Conservation (phyloP, 2,888 invertebrate species). For the Pyrrhia umbra region DNA sequence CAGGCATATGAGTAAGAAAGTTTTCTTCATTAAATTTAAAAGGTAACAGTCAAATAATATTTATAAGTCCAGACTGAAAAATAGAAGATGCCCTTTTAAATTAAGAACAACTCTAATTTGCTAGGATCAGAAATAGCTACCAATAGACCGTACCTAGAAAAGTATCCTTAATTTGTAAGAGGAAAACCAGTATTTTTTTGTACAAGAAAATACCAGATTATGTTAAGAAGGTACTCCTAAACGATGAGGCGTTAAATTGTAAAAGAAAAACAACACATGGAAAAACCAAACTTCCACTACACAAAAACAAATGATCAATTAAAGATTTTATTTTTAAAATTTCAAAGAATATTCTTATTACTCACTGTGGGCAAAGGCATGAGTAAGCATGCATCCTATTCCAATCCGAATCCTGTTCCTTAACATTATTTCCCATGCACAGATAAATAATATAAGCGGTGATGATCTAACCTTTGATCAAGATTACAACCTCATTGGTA, state of each 20-base stretch:
- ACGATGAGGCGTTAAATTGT: conserved; percentile 1
- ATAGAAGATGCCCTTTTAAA: no score
- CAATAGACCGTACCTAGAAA: background rate
- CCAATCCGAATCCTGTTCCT: conserved; percentile 71
- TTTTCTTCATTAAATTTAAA: no score
- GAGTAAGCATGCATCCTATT: conserved; percentile 75
- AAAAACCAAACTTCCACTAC: conserved; percentile 13
- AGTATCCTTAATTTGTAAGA: background rate
- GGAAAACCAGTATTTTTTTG: conserved; percentile 11
- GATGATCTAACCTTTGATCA: conserved; percentile 76
- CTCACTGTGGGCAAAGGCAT: conserved; percentile 68
- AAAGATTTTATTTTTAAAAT: conserved; percentile 30
- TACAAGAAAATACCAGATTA: conserved; percentile 6
- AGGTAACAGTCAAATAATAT: no score
- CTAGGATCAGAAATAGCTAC: no score
- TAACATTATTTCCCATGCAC: conserved; percentile 71
- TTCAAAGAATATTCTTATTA: conserved; percentile 64
- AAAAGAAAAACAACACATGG: conserved; percentile 20
- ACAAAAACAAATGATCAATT: conserved; percentile 14
- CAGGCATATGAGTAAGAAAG: no score
- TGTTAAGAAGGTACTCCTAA: conserved; percentile 11
- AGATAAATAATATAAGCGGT: conserved; percentile 62
- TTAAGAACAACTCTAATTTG: no score
- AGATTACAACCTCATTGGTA: conserved; percentile 73
- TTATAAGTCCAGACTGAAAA: no score